Base-by-base conservation (phyloP, 2,113 vertebrate species). In the Gallinago media region DNA sequence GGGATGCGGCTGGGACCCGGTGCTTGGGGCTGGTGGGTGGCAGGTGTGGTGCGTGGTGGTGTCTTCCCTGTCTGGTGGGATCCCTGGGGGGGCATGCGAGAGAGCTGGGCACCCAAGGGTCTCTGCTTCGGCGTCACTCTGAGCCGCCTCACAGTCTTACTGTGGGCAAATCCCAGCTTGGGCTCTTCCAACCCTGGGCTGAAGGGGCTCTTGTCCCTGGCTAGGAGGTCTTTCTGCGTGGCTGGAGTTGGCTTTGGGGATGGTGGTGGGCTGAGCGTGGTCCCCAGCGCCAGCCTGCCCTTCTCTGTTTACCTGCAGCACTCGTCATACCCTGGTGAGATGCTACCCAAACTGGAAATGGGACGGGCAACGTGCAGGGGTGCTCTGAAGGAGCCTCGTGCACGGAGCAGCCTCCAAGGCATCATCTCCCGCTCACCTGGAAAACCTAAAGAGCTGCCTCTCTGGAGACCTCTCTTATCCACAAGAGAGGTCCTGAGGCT, bases 31-130 rank as follows among this genome's bases (percentile, higher is more conserved):
- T 3, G 22, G 31, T 10, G 29, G 8, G 7, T 15, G 42, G 12
- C 44, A 5, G 56, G 29, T 38, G 46, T 10, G 84, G 19, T 19
- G 61, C 14, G 2, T 3, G 63, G 55, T 8, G 32, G 0, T 0
- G 4, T 8, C 20, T 6, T 5, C 13, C 13, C 5, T 16, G 11
- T 1, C 3, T 2, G 0, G 61, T 2, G 36, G 11, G 2, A 16
- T 4, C 8, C 11, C 6, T 8, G 0, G 19, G 11, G 29, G 8
- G 1, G 13, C 12, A 13, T 1, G 8, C 1, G 56, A 3, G 31
- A 1, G 12, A 15, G 44, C 65, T 14, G 16, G 44, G 72, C 12
- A 3, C 58, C 14, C 5, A 2, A 3, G 34, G 18, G 50, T 3
- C 21, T 13, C 26, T 6, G 55, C 49, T 23, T 11, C 4, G 4